phyloP scores from a whole-genome alignment of 2,113 vertebrate genomes.

The Burhinus oedicnemus region DNA sequence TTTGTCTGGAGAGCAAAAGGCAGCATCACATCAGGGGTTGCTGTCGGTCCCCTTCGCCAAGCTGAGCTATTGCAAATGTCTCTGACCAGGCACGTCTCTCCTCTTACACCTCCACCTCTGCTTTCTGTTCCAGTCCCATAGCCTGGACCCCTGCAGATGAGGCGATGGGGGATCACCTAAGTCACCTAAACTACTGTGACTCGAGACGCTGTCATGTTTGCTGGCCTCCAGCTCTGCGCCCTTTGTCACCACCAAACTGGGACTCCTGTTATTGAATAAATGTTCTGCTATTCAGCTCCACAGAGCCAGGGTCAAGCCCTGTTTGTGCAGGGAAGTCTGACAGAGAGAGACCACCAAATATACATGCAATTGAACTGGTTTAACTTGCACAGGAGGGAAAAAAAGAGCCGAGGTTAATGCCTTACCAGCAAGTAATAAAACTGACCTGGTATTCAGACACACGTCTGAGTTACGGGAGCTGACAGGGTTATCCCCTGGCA shows the following conservation, averaged over 20 bases:
- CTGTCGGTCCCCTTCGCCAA: neutral
- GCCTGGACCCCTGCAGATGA: neutral
- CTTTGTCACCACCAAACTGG: neutral
- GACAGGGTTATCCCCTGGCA: neutral
- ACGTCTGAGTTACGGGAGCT: neutral
- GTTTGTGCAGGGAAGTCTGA: neutral
- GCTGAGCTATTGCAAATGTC: neutral
- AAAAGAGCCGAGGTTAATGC: neutral
- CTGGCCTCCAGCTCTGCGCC: neutral
- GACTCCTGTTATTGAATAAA: neutral
- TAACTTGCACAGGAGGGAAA: neutral
- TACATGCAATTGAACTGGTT: neutral
- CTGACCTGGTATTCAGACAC: neutral
- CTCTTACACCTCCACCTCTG: neutral
- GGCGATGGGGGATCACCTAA: accelerated
- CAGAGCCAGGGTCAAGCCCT: neutral
- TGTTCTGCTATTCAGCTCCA: neutral
- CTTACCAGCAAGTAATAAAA: neutral
- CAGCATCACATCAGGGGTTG: neutral
- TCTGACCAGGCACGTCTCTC: neutral
- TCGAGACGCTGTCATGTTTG: neutral
- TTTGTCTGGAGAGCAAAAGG: neutral
- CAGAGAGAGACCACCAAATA: neutral
- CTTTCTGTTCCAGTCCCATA: neutral
- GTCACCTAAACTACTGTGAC: neutral